These are phyloP conservation scores for Ephydatia muelleri DNA, from an alignment of 37 sponge, comb jelly and placozoan species.

Conservation along the genomic window DNA sequence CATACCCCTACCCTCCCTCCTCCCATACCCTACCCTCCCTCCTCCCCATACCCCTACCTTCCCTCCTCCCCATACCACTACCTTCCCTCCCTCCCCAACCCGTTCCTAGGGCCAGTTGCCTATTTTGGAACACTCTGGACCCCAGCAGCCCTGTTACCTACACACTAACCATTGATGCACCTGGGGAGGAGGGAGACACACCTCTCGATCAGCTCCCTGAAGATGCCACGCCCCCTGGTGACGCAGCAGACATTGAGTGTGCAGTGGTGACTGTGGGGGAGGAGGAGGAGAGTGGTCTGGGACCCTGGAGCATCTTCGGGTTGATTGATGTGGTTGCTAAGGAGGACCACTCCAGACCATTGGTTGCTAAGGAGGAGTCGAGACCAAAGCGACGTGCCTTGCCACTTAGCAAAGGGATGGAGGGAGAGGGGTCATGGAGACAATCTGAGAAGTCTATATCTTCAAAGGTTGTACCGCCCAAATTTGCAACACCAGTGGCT, in stretches of 20 bases:
- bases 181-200: slow-evolving; percentile 23
- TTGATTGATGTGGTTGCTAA: background rate
- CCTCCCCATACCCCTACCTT: no score
- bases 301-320: background rate
- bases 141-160: slow-evolving; percentile 42
- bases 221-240: background rate
- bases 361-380: no score
- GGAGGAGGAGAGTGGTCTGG: background rate
- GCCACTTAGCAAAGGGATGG: background rate
- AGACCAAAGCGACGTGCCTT: background rate
- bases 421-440: background rate
- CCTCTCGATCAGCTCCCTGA: slow-evolving; percentile 4
- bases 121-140: slow-evolving; percentile 56
- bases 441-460: background rate
- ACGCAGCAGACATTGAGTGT: background rate
- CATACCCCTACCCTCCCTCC: background rate
- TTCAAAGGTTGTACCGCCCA: background rate
- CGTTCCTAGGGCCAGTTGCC: slow-evolving; percentile 33
- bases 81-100: no score
- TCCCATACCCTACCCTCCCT: no score
- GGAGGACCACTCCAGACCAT: background rate
- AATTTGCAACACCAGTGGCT: no score
- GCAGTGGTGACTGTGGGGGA: slow-evolving; percentile 18
- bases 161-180: slow-evolving; percentile 58
- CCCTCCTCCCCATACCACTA: background rate